phyloP scores from a whole-genome alignment of 2,888 invertebrate species.

The Stratiomys singularior region DNA sequence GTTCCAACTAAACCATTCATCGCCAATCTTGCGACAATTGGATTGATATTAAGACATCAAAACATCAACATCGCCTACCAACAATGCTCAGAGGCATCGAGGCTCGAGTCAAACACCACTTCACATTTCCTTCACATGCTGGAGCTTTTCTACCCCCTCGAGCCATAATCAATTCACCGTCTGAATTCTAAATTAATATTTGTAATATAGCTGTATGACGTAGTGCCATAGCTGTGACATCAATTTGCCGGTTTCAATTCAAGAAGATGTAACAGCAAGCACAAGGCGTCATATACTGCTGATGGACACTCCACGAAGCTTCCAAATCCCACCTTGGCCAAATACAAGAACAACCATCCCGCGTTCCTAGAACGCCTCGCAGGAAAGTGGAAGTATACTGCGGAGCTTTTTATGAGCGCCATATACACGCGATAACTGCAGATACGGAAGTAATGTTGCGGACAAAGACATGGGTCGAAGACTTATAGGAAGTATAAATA shows the following conservation, averaged over 20 bases:
- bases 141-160: constrained; percentile 10
- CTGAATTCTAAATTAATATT: constrained; percentile 47
- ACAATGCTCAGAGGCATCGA: not conserved
- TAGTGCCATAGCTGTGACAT: not conserved
- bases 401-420: not conserved
- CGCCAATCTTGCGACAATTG: constrained; percentile 40
- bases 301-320: constrained; percentile 5
- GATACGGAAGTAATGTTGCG: not conserved
- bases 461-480: no score
- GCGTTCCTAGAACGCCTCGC: not conserved
- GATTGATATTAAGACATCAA: constrained; percentile 31
- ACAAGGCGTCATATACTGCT: not conserved
- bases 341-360: not conserved
- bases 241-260: not conserved
- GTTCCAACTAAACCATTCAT: not conserved
- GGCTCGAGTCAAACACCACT: not conserved
- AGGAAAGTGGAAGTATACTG: not conserved
- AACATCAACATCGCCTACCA: constrained; percentile 33
- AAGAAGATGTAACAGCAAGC: constrained; percentile 41
- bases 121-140: not conserved
- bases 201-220: constrained; percentile 25
- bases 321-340: not conserved
- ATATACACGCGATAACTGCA: not conserved
- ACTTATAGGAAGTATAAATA: no score
- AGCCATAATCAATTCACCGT: constrained; percentile 45